Evolutionary conservation across 2,888 invertebrate genomes (phyloP).

Genomic region (Myathropa florea): DNA sequence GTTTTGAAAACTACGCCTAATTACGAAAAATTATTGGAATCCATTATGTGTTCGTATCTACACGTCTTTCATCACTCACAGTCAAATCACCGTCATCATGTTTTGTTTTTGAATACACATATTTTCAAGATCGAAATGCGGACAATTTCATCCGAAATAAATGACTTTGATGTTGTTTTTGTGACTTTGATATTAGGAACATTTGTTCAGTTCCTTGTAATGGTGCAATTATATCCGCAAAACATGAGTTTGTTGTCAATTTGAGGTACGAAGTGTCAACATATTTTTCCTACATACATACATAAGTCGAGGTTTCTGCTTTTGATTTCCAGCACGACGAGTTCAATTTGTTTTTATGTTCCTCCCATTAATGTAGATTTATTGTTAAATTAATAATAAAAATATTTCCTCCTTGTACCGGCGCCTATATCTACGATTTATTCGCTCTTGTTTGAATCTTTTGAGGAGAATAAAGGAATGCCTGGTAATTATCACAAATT

Average conservation of each 20-base stretch:
- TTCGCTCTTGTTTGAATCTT: slow-evolving; percentile 6
- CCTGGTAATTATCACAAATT: slow-evolving; percentile 58
- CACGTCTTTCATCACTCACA: not conserved
- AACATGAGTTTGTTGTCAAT: slow-evolving; percentile 29
- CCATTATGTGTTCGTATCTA: not conserved
- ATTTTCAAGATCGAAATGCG: not conserved
- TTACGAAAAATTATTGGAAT: not conserved
- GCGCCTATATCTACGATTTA: not conserved
- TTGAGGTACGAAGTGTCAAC: slow-evolving; percentile 49
- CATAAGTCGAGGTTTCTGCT: slow-evolving; percentile 12
- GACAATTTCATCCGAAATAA: not conserved
- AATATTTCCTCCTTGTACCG: not conserved
- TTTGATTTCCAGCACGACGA: not conserved
- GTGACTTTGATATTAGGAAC: not conserved
- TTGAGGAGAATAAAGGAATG: slow-evolving; percentile 46
- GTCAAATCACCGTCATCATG: not conserved
- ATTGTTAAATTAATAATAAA: slow-evolving; percentile 17
- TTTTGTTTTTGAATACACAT: not conserved
- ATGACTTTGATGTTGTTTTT: not conserved
- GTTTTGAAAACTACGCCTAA: not conserved
- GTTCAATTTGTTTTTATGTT: slow-evolving; percentile 55
- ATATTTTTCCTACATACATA: slow-evolving; percentile 22
- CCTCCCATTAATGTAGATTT: slow-evolving; percentile 52
- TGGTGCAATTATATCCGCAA: slow-evolving; percentile 9
- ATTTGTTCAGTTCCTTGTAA: slow-evolving; percentile 7